Conservation (phyloP, 1,140 invertebrate genomes). For the Bactericera cockerelli region DNA sequence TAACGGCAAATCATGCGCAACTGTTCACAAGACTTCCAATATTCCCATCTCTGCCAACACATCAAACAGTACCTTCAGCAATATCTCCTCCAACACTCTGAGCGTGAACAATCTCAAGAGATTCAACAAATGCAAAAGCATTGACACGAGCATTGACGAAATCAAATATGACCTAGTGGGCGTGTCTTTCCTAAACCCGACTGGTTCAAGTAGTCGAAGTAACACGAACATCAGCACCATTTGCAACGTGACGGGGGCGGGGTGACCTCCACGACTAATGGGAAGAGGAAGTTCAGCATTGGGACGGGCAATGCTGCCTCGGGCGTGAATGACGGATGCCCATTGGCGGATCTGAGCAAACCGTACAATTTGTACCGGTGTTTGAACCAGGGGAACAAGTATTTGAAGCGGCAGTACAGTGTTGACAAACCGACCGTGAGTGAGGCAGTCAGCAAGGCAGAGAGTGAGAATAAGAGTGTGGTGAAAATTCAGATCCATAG, state of each 20-base stretch:
- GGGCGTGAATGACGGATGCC: conserved; percentile 22
- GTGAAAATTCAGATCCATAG: background rate
- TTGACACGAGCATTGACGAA: conserved; percentile 17
- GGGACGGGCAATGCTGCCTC: background rate
- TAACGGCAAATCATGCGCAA: no score
- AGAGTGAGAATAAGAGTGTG: background rate
- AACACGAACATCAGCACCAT: conserved; percentile 29
- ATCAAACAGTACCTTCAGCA: no score
- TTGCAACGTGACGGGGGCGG: conserved; percentile 18
- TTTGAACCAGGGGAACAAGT: conserved; percentile 24
- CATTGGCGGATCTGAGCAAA: conserved; percentile 48
- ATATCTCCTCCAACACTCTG: no score
- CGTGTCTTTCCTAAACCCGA: conserved; percentile 26
- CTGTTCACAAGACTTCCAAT: no score
- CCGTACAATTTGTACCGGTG: conserved; percentile 55
- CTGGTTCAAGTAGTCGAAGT: conserved; percentile 29
- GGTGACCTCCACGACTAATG: background rate
- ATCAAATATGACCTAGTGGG: conserved; percentile 25
- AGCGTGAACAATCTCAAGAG: background rate
- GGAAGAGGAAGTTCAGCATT: background rate
- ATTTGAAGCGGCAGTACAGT: conserved; percentile 44
- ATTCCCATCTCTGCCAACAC: no score
- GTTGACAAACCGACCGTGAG: conserved; percentile 45
- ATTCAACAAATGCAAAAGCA: background rate
- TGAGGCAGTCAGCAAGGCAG: conserved; percentile 1